Percentiles rank a stretch among this genome's conserved stretches.
These are phyloP conservation scores for Agapornis roseicollis DNA, from an alignment of 2,113 vertebrate genomes.

Conservation along the genomic window DNA sequence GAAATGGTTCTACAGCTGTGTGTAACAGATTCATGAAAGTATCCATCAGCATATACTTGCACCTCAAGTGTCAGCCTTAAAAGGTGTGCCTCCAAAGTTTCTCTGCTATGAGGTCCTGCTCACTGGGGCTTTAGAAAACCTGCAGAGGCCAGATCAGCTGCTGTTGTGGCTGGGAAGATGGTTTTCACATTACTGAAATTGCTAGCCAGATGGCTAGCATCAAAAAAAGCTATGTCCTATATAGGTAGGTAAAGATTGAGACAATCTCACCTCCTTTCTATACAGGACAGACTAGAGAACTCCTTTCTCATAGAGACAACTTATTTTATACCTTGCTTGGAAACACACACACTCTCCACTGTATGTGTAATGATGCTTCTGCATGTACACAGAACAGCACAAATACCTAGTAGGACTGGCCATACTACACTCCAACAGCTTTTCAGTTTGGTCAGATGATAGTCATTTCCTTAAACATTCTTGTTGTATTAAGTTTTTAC, in stretches of 20 bases:
- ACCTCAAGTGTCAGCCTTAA: background rate
- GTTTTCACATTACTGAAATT: background rate
- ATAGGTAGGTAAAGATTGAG: background rate
- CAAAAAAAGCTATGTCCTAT: background rate
- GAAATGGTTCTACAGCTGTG: background rate
- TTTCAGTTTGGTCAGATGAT: background rate
- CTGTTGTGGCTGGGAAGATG: background rate
- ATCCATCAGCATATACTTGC: background rate
- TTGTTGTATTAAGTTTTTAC: background rate
- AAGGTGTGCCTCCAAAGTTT: background rate
- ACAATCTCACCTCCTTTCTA: background rate
- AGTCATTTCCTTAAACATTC: background rate
- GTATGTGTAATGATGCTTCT: background rate
- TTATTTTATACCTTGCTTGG: background rate
- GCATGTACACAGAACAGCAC: background rate
- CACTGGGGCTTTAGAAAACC: background rate
- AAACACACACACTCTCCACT: background rate
- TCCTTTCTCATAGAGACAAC: background rate
- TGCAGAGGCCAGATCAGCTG: background rate
- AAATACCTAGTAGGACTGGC: background rate
- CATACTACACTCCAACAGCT: background rate
- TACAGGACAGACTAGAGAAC: background rate
- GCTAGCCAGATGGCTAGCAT: background rate
- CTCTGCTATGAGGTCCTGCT: background rate
- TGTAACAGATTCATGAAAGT: background rate